Base-by-base conservation (phyloP, 2,113 vertebrate species). In the Ceyx cyanopectus region DNA sequence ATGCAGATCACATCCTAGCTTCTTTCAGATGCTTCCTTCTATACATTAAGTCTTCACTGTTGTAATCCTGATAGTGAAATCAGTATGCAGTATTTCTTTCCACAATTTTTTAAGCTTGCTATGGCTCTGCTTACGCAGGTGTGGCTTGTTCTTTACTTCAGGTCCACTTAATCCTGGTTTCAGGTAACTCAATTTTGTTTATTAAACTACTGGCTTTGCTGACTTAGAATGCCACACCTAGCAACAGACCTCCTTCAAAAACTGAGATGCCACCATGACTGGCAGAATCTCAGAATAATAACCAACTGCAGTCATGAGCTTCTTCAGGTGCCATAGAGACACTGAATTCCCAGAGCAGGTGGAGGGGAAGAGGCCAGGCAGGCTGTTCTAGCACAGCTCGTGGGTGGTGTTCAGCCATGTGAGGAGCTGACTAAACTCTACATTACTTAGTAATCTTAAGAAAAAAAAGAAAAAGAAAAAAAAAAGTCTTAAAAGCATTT, bases 361-460 rank as follows among this genome's bases (percentile, higher is more conserved):
- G 37, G 29, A 0, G 1, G 58, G 58, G 48, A 37, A 54, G 23
- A 86, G 34, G 45, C 16, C 27, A 41, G 34, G 43, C 50, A 41
- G 0, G 0, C 21, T 53, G 23, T n/a, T 65, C 78, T 30, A 72
- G 50, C 26, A 45, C 57, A 84, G 81, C 62, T 81, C 1, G 0
- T 10, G 27, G 54, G 19, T 2, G 54, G 19, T 2, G 0, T 26
- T 69, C 66, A 82, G 62, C 21, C 70, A 37, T 0, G 0, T 4
- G 9, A 46, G 30, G 1, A 7, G 41, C 46, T 79, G 69, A 53
- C 9, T 22, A 76, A 69, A 87, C 73, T 73, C 85, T 62, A 19
- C 6, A 12, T 6, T 5, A 85, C 10, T n/a, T 19, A 50, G 7
- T 15, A 80, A 60, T 9, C 34, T 68, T 23, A 37, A 43, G 15